phyloP scores from a whole-genome alignment of 2,888 invertebrate species.

The Cremastinae sp. region DNA sequence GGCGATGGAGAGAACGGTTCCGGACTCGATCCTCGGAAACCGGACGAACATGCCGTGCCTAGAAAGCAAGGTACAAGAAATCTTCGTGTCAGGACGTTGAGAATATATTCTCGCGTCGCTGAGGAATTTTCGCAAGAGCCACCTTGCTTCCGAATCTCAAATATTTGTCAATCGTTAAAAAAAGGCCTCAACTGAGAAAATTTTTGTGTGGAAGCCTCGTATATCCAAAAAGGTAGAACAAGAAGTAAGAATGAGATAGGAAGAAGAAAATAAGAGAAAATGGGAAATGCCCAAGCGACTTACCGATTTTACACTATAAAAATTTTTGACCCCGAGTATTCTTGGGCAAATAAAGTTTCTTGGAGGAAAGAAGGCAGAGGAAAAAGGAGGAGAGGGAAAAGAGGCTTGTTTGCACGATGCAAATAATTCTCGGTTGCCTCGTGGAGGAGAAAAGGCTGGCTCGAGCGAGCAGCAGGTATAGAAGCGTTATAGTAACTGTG shows the following conservation, averaged over 20 bases:
- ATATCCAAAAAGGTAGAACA: neutral
- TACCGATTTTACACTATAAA: conserved; percentile 28
- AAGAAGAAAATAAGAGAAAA: conserved; percentile 1
- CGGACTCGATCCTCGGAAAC: conserved; percentile 76
- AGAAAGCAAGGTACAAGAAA: conserved; percentile 74
- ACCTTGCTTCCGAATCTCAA: conserved; percentile 5
- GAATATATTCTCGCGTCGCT: no score
- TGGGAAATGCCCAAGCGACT: conserved; percentile 32
- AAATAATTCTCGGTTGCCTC: conserved; percentile 63
- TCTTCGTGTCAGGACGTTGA: neutral
- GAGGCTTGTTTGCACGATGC: conserved; percentile 69
- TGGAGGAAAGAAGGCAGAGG: neutral
- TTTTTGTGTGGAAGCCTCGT: neutral
- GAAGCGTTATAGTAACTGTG: conserved; percentile 34
- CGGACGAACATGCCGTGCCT: conserved; percentile 75
- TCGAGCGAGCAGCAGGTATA: conserved; percentile 54
- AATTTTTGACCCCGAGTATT: conserved; percentile 41
- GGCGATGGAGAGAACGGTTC: conserved; percentile 81
- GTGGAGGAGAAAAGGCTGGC: conserved; percentile 17
- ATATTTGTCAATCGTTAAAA: conserved; percentile 43
- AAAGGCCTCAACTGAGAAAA: conserved; percentile 2
- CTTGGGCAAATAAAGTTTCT: conserved; percentile 66
- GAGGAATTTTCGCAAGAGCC: neutral
- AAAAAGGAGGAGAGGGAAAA: conserved; percentile 10
- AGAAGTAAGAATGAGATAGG: neutral